Evolutionary conservation across 2,113 vertebrate species (phyloP).

Genomic region (Tylochromis polylepis): DNA sequence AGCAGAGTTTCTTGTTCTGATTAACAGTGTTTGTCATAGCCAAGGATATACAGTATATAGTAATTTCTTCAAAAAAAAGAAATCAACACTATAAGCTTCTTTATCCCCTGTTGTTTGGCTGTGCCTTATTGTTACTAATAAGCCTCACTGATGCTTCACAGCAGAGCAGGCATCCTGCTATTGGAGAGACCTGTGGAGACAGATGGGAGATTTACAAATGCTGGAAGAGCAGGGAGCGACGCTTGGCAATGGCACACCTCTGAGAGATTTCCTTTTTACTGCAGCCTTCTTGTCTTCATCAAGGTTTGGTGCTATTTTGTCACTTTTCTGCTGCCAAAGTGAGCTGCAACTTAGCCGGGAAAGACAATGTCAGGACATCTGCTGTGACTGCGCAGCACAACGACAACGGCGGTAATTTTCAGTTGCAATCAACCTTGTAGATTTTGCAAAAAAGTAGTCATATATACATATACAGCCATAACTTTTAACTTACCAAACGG

Average conservation of each 20-base stretch:
- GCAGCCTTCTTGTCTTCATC: conserved; percentile 33
- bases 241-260: conserved; percentile 33
- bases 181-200: conserved; percentile 44
- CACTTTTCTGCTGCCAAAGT: background rate
- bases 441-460: background rate
- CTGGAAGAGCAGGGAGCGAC: conserved; percentile 7
- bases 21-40: background rate
- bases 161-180: conserved; percentile 18
- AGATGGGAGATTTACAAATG: conserved; percentile 45
- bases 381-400: background rate
- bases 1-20: background rate
- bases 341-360: background rate
- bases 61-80: background rate
- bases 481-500: background rate
- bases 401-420: background rate
- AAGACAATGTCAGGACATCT: conserved; percentile 12
- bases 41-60: background rate
- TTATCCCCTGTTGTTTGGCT: conserved; percentile 4
- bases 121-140: conserved; percentile 10
- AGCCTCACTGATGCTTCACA: conserved; percentile 4
- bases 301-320: conserved; percentile 10
- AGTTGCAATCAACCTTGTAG: background rate
- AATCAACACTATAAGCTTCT: background rate
- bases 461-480: background rate
- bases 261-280: conserved; percentile 19